Evolutionary conservation across 2,797 vertebrate genomes (phyloP).

Genomic region (Monodelphis domestica): DNA sequence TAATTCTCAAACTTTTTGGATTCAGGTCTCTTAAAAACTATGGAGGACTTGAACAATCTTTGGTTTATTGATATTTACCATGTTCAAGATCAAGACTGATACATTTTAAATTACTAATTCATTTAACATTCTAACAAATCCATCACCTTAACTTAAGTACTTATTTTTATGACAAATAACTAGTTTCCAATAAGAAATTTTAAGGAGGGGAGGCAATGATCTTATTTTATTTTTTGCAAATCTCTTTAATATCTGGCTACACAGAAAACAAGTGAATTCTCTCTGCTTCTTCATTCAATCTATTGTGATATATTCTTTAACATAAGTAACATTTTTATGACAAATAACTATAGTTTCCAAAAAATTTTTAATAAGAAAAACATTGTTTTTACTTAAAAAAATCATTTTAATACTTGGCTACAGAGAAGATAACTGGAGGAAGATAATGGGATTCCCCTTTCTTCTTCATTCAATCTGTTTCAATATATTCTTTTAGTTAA

Average conservation of each 20-base stretch:
- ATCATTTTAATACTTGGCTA: not conserved
- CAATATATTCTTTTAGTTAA: not conserved
- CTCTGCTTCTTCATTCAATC: too few relatives aligned
- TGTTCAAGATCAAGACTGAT: not conserved
- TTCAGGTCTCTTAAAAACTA: not conserved
- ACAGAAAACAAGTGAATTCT: too few relatives aligned
- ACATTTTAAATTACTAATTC: not conserved
- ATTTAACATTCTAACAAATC: not conserved
- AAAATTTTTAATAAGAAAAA: not conserved
- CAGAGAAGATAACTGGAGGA: not conserved
- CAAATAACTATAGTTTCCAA: not conserved
- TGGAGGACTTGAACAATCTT: not conserved
- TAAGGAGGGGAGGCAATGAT: too few relatives aligned
- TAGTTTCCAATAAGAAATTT: not conserved
- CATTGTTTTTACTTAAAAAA: not conserved
- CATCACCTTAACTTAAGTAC: not conserved
- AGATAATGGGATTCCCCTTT: not conserved
- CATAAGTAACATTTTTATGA: not conserved
- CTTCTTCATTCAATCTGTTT: not conserved
- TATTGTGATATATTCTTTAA: too few relatives aligned
- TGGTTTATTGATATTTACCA: not conserved
- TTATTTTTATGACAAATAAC: not conserved
- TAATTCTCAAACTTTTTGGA: not conserved
- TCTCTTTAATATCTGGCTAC: too few relatives aligned
- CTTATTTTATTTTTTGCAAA: too few relatives aligned